These are phyloP conservation scores for Sebastes ruberrimus DNA, from an alignment of 2,797 vertebrate species.

Conservation along the genomic window DNA sequence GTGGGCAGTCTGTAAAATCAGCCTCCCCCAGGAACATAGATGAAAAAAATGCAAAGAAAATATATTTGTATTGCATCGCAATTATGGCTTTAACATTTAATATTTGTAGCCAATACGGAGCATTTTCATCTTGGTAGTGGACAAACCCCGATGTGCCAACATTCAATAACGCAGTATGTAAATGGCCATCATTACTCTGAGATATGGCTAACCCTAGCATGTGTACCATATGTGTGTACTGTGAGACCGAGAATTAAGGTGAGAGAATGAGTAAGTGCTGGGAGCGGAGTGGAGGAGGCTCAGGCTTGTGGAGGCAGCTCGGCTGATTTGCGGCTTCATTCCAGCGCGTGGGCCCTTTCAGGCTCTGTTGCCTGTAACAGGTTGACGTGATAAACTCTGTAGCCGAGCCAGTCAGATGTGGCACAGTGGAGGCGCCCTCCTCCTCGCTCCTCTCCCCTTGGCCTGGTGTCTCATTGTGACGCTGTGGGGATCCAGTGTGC, in stretches of 20 bases:
- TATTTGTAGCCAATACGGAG: background rate
- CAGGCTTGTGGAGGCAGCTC: slow-evolving; percentile 63
- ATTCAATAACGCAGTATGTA: background rate
- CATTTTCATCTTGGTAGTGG: background rate
- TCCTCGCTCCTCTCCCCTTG: slow-evolving; percentile 39
- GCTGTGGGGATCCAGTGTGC: slow-evolving; percentile 59
- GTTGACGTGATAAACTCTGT: slow-evolving; percentile 72
- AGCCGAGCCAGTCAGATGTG: slow-evolving; percentile 69
- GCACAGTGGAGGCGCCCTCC: slow-evolving; percentile 48
- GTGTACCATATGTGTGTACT: slow-evolving; percentile 13
- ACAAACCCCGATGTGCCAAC: background rate
- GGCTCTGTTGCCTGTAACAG: slow-evolving; percentile 68
- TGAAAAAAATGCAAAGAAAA: background rate
- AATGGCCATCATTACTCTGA: slow-evolving; percentile 10
- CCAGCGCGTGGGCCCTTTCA: slow-evolving; percentile 73
- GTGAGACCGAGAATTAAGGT: slow-evolving; percentile 5
- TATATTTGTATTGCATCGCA: background rate
- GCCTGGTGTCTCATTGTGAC: slow-evolving; percentile 62
- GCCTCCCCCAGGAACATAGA: background rate
- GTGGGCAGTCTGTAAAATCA: background rate
- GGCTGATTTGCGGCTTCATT: slow-evolving; percentile 72
- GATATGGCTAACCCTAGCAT: background rate
- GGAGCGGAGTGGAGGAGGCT: slow-evolving; percentile 68
- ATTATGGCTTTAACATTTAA: background rate
- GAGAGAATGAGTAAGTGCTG: slow-evolving; percentile 67